Percentiles rank a stretch among this genome's conserved stretches.
These are phyloP conservation scores for Philantomba maxwellii DNA, from an alignment of 2,113 vertebrate genomes.

Conservation along the genomic window DNA sequence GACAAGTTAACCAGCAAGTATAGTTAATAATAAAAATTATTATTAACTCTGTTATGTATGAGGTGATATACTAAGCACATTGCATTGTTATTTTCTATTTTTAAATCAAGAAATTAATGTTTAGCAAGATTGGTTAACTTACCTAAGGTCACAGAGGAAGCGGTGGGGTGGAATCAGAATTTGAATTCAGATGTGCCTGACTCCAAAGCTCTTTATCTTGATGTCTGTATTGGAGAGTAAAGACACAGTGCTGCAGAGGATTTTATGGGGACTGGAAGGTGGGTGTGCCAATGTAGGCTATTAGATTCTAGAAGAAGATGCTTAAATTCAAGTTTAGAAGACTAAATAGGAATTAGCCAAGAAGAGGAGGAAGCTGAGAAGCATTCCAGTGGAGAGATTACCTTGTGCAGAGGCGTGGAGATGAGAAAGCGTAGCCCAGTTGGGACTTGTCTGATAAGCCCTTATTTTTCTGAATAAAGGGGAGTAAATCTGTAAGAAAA, in stretches of 20 bases:
- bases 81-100: neutral
- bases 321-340: conserved; percentile 25
- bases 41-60: neutral
- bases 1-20: neutral
- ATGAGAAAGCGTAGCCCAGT: neutral
- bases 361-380: neutral
- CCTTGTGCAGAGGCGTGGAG: neutral
- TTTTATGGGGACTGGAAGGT: neutral
- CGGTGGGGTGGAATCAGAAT: neutral
- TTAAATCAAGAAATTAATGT: conserved; percentile 11
- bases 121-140: neutral
- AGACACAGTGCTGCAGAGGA: neutral
- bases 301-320: neutral
- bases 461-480: conserved; percentile 12
- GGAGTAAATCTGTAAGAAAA: neutral
- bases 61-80: neutral
- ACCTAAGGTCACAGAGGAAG: neutral
- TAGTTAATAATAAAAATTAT: neutral
- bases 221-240: neutral
- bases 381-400: neutral
- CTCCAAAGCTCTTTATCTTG: conserved; percentile 1
- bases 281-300: neutral
- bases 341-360: conserved; percentile 26
- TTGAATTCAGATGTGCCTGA: neutral
- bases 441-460: neutral